Conservation (phyloP, 2,888 invertebrate species). For the Cerceris rybyensis region DNA sequence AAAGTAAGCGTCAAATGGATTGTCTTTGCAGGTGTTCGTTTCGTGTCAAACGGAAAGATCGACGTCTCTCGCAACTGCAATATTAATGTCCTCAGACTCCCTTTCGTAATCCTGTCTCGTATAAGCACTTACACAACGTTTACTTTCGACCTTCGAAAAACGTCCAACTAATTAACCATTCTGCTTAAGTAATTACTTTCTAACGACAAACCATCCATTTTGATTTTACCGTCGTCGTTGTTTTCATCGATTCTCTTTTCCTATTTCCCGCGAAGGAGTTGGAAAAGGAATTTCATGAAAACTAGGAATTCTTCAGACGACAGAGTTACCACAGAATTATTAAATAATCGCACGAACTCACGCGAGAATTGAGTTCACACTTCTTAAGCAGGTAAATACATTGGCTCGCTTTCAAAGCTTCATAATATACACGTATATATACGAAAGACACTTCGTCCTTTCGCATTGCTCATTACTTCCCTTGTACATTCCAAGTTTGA, state of each 20-base stretch:
- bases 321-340: too few species aligned
- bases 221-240: neutral
- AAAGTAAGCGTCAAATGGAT: too few species aligned
- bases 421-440: neutral
- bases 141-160: neutral
- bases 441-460: neutral
- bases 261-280: neutral
- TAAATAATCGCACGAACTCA: too few species aligned
- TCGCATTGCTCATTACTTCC: conserved; percentile 2
- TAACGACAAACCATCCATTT: neutral
- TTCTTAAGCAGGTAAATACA: too few species aligned
- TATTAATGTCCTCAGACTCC: too few species aligned
- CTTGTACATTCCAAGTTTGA: neutral
- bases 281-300: too few species aligned
- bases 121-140: too few species aligned
- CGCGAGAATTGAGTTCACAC: too few species aligned
- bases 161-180: conserved; percentile 2
- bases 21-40: too few species aligned
- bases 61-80: too few species aligned
- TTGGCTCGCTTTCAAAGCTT: neutral
- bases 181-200: neutral
- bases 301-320: too few species aligned
- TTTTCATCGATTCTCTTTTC: neutral
- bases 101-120: neutral
- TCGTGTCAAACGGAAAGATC: too few species aligned